phyloP scores from a whole-genome alignment of 2,888 invertebrate genomes.

The Cerastis leucographa region DNA sequence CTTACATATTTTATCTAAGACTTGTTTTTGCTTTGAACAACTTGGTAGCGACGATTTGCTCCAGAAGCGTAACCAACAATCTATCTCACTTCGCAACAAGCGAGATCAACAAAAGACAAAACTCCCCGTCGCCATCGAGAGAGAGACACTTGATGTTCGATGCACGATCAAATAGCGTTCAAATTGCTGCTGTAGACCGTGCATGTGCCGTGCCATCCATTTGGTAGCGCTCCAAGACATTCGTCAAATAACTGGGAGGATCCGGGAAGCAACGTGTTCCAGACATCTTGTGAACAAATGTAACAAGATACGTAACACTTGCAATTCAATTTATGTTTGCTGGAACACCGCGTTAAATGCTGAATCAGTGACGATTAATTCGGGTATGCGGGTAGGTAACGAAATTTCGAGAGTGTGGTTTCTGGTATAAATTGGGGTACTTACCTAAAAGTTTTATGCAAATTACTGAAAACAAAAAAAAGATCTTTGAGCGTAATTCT shows the following conservation, averaged over 20 bases:
- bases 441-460: slow-evolving; percentile 35
- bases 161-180: slow-evolving; percentile 59
- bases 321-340: slow-evolving; percentile 70
- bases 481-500: slow-evolving; percentile 12
- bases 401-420: slow-evolving; percentile 14
- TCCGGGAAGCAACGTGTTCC: slow-evolving; percentile 52
- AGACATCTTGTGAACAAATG: slow-evolving; percentile 65
- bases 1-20: not conserved
- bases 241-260: slow-evolving; percentile 74
- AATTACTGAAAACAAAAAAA: slow-evolving; percentile 40
- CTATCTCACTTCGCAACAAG: slow-evolving; percentile 34
- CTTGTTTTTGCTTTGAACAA: not conserved
- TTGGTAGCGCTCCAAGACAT: slow-evolving; percentile 77
- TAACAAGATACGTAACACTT: slow-evolving; percentile 64
- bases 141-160: slow-evolving; percentile 50
- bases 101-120: slow-evolving; percentile 49
- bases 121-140: slow-evolving; percentile 22
- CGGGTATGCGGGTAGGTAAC: slow-evolving; percentile 41
- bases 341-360: slow-evolving; percentile 62
- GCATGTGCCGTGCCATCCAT: slow-evolving; percentile 70
- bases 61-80: not conserved
- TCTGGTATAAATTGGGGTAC: slow-evolving; percentile 39
- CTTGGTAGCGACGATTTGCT: not conserved
- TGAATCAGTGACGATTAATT: slow-evolving; percentile 53
- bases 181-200: slow-evolving; percentile 60